Evolutionary conservation across 1,140 invertebrate genomes (phyloP).

Genomic region (Penaeus japonicus): DNA sequence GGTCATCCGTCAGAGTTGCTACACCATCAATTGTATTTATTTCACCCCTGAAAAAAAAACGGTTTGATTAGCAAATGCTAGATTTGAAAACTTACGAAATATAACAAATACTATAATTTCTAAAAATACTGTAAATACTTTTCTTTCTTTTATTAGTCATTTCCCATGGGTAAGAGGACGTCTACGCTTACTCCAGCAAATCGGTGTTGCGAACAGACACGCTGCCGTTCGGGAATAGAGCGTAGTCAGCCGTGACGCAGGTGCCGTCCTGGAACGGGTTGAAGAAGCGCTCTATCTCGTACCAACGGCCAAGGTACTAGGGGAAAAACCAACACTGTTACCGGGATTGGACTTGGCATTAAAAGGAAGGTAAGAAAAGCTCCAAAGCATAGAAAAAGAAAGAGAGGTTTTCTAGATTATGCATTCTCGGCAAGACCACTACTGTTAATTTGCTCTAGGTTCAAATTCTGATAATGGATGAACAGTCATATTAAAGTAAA

Average conservation of each 20-base stretch:
- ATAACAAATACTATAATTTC: neutral
- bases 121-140: neutral
- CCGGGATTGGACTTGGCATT: no score
- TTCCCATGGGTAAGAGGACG: neutral
- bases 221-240: constrained; percentile 31
- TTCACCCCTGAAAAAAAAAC: neutral
- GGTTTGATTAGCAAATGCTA: neutral
- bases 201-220: constrained; percentile 53
- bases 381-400: no score
- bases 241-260: constrained; percentile 55
- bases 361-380: neutral
- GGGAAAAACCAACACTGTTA: neutral
- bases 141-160: neutral
- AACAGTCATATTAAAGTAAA: no score
- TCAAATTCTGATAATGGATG: no score
- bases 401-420: no score
- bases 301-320: constrained; percentile 56
- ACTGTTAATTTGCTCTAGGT: no score
- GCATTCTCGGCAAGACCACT: neutral
- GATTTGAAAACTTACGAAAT: neutral
- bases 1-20: neutral
- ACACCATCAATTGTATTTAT: constrained; percentile 13
- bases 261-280: constrained; percentile 44
- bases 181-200: constrained; percentile 18
- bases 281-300: constrained; percentile 55